phyloP scores from a whole-genome alignment of 2,113 vertebrate genomes.

The Pipa parva region DNA sequence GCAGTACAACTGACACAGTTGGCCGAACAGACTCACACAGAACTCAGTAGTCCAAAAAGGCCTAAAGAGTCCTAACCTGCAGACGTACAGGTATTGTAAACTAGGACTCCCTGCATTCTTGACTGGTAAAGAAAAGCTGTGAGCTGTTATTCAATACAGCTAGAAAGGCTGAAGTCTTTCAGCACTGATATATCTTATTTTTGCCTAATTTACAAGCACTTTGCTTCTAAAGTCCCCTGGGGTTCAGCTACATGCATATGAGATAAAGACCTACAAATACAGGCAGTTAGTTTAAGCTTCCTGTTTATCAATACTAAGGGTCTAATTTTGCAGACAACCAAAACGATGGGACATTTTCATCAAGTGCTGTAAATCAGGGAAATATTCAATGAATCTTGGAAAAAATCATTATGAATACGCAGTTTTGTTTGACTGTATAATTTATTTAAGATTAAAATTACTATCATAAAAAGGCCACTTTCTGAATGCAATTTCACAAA shows the following conservation, averaged over 20 bases:
- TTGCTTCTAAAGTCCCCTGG: neutral
- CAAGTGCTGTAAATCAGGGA: slow-evolving; percentile 84
- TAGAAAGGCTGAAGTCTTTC: too few species aligned
- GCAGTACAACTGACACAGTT: too few species aligned
- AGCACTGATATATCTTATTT: neutral
- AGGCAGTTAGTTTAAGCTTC: slow-evolving; percentile 61
- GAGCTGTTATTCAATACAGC: too few species aligned
- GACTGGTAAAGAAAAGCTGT: too few species aligned
- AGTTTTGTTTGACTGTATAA: slow-evolving; percentile 91
- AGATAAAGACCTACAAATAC: slow-evolving; percentile 53
- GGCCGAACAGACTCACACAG: too few species aligned
- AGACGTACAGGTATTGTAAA: too few species aligned
- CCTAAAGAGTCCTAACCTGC: too few species aligned
- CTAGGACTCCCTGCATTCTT: too few species aligned
- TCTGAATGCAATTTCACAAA: slow-evolving; percentile 95
- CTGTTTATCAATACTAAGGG: slow-evolving; percentile 63
- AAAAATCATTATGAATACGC: slow-evolving; percentile 80
- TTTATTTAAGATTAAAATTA: slow-evolving; percentile 98
- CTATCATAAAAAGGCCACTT: slow-evolving; percentile 98
- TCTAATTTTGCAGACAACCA: slow-evolving; percentile 76
- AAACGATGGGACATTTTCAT: slow-evolving; percentile 81
- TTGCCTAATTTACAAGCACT: slow-evolving; percentile 4
- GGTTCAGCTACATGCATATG: slow-evolving; percentile 50
- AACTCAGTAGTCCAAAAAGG: too few species aligned
- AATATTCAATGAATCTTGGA: slow-evolving; percentile 85